These are phyloP conservation scores for Distichodus sexfasciatus DNA, from an alignment of 2,797 vertebrate genomes.

Conservation along the genomic window DNA sequence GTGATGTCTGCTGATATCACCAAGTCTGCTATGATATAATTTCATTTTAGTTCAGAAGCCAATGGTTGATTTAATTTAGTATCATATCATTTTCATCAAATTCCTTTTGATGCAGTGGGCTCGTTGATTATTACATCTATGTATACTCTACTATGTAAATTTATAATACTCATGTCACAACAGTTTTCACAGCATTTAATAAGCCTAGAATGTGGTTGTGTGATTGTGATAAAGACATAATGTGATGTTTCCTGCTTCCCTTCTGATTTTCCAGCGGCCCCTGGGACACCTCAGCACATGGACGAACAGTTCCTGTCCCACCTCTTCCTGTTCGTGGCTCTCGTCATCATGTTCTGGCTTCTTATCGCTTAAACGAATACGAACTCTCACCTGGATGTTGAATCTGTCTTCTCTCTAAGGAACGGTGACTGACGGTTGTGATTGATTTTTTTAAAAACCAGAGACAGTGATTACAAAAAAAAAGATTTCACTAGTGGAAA, in stretches of 20 bases:
- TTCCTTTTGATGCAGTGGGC: no score
- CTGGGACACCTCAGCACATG: conserved; percentile 93
- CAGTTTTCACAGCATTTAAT: no score
- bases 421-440: not conserved
- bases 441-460: no score
- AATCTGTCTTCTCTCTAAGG: not conserved
- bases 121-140: no score
- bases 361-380: conserved; percentile 83
- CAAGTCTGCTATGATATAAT: no score
- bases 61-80: no score
- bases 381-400: not conserved
- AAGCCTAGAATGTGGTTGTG: no score
- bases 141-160: no score
- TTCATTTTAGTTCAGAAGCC: no score
- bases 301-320: conserved; percentile 98
- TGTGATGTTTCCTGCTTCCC: not conserved
- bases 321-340: conserved; percentile 95
- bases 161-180: no score
- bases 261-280: conserved; percentile 77
- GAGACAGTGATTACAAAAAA: conserved; percentile 11
- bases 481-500: not conserved
- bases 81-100: no score
- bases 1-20: no score
- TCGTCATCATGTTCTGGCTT: conserved; percentile 99
- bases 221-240: not conserved